These are phyloP conservation scores for Cavia porcellus DNA, from an alignment of 2,113 vertebrate species.

Conservation along the genomic window DNA sequence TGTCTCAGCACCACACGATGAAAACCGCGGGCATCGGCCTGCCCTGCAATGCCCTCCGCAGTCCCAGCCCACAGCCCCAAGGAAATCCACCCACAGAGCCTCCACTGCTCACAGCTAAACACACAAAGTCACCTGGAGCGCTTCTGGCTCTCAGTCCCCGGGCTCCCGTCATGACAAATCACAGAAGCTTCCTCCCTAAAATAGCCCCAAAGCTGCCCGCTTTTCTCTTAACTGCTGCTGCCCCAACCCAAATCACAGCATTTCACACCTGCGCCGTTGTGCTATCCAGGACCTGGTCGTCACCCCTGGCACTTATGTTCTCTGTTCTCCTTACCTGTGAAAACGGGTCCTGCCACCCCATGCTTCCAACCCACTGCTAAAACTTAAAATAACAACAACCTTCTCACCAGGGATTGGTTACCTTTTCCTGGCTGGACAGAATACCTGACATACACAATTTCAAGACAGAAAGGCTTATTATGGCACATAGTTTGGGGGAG, in stretches of 20 bases:
- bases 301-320: not conserved
- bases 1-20: fast-evolving
- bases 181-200: not conserved
- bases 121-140: not conserved
- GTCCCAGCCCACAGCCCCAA: fast-evolving
- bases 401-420: not conserved
- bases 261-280: not conserved
- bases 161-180: not conserved
- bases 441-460: not conserved
- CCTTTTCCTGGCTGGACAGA: not conserved
- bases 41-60: too few species aligned
- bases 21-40: fast-evolving
- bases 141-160: not conserved
- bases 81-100: not conserved
- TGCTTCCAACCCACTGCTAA: not conserved
- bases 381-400: not conserved
- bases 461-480: too few species aligned
- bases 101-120: not conserved
- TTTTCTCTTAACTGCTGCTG: not conserved
- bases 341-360: not conserved
- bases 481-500: too few species aligned
- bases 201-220: not conserved
- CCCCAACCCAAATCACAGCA: too few species aligned
- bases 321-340: not conserved
- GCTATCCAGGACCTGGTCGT: not conserved